A percentile compares a stretch with the other conserved stretches of the same genome.
phyloP scores from a whole-genome alignment of 1,140 invertebrate genomes.

The Agrilus planipennis region DNA sequence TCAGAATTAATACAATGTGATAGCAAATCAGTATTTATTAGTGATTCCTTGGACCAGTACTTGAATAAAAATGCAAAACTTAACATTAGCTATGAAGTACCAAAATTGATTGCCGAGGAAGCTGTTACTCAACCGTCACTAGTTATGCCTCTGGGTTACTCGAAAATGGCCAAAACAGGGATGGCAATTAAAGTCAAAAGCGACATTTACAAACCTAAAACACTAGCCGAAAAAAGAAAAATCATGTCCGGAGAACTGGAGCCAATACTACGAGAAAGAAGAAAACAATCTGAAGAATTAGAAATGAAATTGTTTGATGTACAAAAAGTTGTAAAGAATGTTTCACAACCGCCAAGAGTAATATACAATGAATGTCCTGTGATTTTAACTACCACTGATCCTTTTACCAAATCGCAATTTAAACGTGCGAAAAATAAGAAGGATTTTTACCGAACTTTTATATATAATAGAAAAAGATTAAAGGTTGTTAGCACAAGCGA shows the following conservation, averaged over 20 bases:
- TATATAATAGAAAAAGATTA: constrained; percentile 9
- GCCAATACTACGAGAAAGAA: constrained; percentile 11
- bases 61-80: constrained; percentile 7
- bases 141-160: neutral
- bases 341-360: too few species aligned
- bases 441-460: constrained; percentile 3
- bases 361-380: neutral
- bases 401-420: neutral
- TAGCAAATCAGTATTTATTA: constrained; percentile 8
- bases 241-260: constrained; percentile 23
- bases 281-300: neutral
- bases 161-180: neutral
- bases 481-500: neutral
- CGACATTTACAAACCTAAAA: constrained; percentile 23
- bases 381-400: neutral
- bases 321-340: neutral
- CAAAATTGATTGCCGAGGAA: constrained; percentile 6
- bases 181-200: neutral
- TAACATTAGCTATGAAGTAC: constrained; percentile 11
- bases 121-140: neutral
- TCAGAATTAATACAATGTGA: too few species aligned
- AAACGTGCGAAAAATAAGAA: neutral
- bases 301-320: neutral
- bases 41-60: constrained; percentile 8
- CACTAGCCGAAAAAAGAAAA: constrained; percentile 29